phyloP scores from a whole-genome alignment of 2,888 invertebrate genomes.

The Stenodema calcarata region DNA sequence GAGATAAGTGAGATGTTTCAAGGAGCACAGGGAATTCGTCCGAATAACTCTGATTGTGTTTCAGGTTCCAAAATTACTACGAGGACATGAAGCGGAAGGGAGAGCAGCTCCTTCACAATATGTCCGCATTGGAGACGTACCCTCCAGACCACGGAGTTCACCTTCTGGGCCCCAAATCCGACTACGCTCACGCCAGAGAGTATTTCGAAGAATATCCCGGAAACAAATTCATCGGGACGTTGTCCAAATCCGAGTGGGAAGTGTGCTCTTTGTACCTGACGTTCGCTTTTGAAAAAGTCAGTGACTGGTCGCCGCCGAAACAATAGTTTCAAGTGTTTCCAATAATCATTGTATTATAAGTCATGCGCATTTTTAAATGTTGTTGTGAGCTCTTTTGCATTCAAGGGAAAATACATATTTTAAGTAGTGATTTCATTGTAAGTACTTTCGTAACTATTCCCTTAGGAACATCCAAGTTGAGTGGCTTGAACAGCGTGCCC shows the following conservation, averaged over 20 bases:
- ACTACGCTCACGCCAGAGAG: constrained; percentile 77
- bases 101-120: constrained; percentile 72
- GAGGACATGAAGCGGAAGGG: constrained; percentile 68
- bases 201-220: constrained; percentile 64
- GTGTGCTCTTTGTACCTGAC: constrained; percentile 86
- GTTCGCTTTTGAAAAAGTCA: constrained; percentile 83
- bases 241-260: constrained; percentile 92
- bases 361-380: neutral
- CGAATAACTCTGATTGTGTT: neutral
- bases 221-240: constrained; percentile 73
- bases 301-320: constrained; percentile 28
- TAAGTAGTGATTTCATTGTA: neutral
- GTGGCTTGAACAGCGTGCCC: too few relatives aligned
- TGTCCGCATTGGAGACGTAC: constrained; percentile 82
- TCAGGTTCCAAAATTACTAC: constrained; percentile 79
- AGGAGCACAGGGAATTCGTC: too few relatives aligned
- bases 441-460: neutral
- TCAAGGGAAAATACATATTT: constrained; percentile 12
- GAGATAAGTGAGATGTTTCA: too few relatives aligned
- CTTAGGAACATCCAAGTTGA: too few relatives aligned
- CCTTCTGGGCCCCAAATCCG: constrained; percentile 66
- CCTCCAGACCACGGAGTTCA: constrained; percentile 68
- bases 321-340: neutral
- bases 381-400: neutral
- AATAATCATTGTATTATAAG: neutral